Base-by-base conservation (phyloP, 2,888 invertebrate species). In the Leptopilina syphax region DNA sequence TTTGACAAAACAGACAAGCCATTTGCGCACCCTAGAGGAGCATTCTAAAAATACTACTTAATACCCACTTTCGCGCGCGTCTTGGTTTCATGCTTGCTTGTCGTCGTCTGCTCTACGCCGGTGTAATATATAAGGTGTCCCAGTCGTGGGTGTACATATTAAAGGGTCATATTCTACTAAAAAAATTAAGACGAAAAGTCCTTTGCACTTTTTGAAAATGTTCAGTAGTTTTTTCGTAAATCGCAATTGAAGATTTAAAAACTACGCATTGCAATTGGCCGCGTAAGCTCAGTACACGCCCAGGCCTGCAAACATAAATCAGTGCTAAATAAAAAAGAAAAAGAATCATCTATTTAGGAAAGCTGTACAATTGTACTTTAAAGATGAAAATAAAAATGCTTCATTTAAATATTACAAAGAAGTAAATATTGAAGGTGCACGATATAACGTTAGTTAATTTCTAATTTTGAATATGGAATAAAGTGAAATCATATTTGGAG, bases 301-400 rank as follows among this genome's bases (percentile, higher is more conserved):
- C 3, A 41, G 41, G 73, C 79, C 18, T 77, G 65, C n/a, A 54
- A 81, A 65, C 27, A 79, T 44, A 27, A 65, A 1, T 24, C 65
- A 18, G 65, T 65, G 9, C n/a, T n/a, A n/a, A n/a, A n/a, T n/a
- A n/a, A n/a, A n/a, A n/a, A n/a, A n/a, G n/a, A n/a, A n/a, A n/a
- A n/a, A n/a, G n/a, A n/a, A n/a, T n/a, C n/a, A n/a, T n/a, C n/a
- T n/a, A n/a, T n/a, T n/a, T n/a, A n/a, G n/a, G n/a, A n/a, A n/a
- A n/a, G n/a, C n/a, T n/a, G n/a, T n/a, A n/a, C n/a, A n/a, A 65
- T 13, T 34, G 65, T 65, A 65, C 5, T 65, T 65, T 34, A 65
- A 13, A 34, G 41, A 66, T 44, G 13, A 66, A 6, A n/a, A 66
- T 41, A 3, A 66, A 66, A 41, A 41, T 13, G 7, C 13, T n/a